Evolutionary conservation across 2,888 invertebrate species (phyloP), one percentile per base, ranked within the genome.

Genomic region (Noctua janthina): DNA sequence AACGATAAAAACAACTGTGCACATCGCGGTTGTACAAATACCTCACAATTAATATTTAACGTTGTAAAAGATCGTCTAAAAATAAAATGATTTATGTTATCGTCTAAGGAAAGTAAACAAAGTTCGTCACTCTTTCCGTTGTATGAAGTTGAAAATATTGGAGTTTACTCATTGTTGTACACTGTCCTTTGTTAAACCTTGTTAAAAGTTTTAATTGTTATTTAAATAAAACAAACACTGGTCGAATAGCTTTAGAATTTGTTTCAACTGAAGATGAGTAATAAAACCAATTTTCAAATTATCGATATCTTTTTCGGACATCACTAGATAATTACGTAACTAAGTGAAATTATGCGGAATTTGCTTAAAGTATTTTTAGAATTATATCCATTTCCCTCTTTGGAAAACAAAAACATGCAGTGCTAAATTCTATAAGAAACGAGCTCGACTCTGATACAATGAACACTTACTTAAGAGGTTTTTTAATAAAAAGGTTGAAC

Each of bases 201-300:
- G 77, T 82, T 88, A 79, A 70, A 86, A 88, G 68, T 88, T 88
- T 78, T 54, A 76, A 79, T 80, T 81, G 59, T 59, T 75, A 64
- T 73, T 73, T 69, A 17, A 49, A 72, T 29, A 70, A 46, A 75
- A 71, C 66, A 82, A 82, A 76, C 62, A 76, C 78, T 29, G 64
- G 23, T 75, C 39, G 71, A 78, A 72, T 70, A 72, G 23, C 66
- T 77, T 74, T 39, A 49, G 43, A 70, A 71, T 76, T 67, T 62
- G 54, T 69, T 46, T 54, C 46, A 35, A 13, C 20, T 64, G 23
- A 72, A 39, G 54, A 62, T 29, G 2, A 7, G 62, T 15, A 35
- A 17, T 17, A 35, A 35, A 64, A 35, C 7, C 13, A 15, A 59
- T 20, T 11, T 54, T 23, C n/a, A 71, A 69, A 51, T 29, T 29